phyloP scores from a whole-genome alignment of 2,888 invertebrate species.

The Lasioglossum pauxillum region DNA sequence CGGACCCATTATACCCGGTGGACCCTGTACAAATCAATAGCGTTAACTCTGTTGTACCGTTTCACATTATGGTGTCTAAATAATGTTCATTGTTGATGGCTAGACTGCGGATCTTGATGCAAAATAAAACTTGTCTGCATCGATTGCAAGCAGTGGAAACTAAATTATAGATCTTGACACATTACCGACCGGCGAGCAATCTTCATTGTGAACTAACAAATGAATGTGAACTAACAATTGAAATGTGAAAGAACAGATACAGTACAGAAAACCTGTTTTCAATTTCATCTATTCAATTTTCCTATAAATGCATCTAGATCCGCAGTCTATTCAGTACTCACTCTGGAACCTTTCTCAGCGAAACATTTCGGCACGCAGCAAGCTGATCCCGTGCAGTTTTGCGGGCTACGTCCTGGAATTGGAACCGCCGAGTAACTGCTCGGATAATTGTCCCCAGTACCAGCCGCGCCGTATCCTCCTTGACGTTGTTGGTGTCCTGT shows the following conservation, averaged over 20 bases:
- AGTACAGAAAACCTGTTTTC: too few relatives aligned
- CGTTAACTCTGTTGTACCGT: not conserved
- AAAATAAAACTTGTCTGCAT: too few relatives aligned
- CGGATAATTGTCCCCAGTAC: constrained; percentile 75
- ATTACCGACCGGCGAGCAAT: too few relatives aligned
- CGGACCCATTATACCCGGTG: constrained; percentile 90
- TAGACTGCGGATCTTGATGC: too few relatives aligned
- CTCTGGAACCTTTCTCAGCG: constrained; percentile 94
- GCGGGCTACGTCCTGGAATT: constrained; percentile 84
- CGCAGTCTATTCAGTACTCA: constrained; percentile 81
- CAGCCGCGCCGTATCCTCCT: constrained; percentile 61
- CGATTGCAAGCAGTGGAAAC: too few relatives aligned
- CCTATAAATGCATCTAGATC: too few relatives aligned
- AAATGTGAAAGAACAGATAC: too few relatives aligned
- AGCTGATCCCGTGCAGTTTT: constrained; percentile 88
- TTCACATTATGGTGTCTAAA: not conserved
- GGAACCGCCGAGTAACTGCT: constrained; percentile 85
- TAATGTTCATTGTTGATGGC: too few relatives aligned
- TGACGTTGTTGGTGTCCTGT: constrained; percentile 27
- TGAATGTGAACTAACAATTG: too few relatives aligned
- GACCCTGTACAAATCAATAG: constrained; percentile 86
- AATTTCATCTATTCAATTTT: too few relatives aligned
- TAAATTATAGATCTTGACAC: too few relatives aligned
- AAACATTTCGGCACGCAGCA: constrained; percentile 94
- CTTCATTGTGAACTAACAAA: too few relatives aligned